These are phyloP conservation scores for Manis pentadactyla DNA, from an alignment of 2,797 vertebrate species.

Conservation along the genomic window DNA sequence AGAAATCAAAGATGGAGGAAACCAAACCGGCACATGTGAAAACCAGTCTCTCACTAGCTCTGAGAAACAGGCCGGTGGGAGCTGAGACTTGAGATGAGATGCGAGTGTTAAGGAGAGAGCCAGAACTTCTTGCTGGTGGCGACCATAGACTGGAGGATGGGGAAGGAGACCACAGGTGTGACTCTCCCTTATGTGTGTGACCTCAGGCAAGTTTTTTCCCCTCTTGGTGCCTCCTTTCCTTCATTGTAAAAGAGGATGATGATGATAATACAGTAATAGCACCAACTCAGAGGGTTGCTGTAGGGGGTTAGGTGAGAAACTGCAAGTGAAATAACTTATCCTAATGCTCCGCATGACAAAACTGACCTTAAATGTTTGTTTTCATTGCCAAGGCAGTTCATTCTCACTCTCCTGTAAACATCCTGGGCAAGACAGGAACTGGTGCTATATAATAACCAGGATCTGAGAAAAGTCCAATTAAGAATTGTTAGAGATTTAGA, in stretches of 20 bases:
- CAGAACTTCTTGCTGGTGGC: conserved; percentile 26
- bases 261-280: too few species aligned
- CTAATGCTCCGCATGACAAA: not conserved
- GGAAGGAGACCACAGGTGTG: not conserved
- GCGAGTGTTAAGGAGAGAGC: conserved; percentile 1
- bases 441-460: conserved; percentile 50
- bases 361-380: conserved; percentile 3
- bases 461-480: conserved; percentile 52
- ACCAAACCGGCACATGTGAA: conserved; percentile 27
- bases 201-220: not conserved
- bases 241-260: not conserved
- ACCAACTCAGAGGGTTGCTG: not conserved
- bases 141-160: not conserved
- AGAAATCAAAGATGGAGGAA: conserved; percentile 81
- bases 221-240: conserved; percentile 37
- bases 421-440: conserved; percentile 51
- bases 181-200: not conserved
- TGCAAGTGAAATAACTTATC: not conserved
- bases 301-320: not conserved
- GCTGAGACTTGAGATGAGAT: conserved; percentile 19
- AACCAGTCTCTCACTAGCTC: conserved; percentile 33
- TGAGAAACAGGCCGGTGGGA: conserved; percentile 43
- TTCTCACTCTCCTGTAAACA: conserved; percentile 17
- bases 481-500: conserved; percentile 46
- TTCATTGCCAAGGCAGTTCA: conserved; percentile 15